Evolutionary conservation across 2,888 invertebrate species (phyloP).

Genomic region (Amblyjoppa proteus): DNA sequence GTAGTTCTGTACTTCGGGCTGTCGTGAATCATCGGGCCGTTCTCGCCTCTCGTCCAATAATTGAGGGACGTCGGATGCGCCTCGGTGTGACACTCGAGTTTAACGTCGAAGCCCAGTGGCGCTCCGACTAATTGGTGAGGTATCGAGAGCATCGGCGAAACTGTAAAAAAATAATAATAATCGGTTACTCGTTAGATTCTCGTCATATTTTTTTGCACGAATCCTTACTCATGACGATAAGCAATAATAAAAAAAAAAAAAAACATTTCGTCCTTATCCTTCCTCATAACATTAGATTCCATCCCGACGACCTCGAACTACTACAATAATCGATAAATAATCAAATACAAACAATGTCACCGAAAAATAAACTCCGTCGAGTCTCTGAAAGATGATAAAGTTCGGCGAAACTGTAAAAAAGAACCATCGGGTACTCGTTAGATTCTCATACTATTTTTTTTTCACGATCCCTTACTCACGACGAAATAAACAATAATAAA

Average conservation of each 20-base stretch:
- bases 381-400: too few species aligned
- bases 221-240: not conserved
- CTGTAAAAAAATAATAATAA: slow-evolving; percentile 86
- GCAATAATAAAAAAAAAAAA: too few species aligned
- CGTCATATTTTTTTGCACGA: not conserved
- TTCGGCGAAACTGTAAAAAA: slow-evolving; percentile 92
- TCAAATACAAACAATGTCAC: too few species aligned
- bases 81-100: slow-evolving; percentile 95
- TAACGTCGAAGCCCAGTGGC: slow-evolving; percentile 93
- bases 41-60: slow-evolving; percentile 95
- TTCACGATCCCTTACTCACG: not conserved
- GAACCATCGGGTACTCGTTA: not conserved
- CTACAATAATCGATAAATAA: too few species aligned
- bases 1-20: slow-evolving; percentile 90
- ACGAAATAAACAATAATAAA: too few species aligned
- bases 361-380: too few species aligned
- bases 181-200: not conserved
- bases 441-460: not conserved
- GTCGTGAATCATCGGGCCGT: slow-evolving; percentile 95
- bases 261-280: too few species aligned
- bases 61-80: slow-evolving; percentile 96
- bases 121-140: slow-evolving; percentile 96
- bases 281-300: too few species aligned
- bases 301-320: too few species aligned
- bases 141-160: slow-evolving; percentile 97